Conservation (phyloP, 2,888 invertebrate genomes). For the Thereva unica region DNA sequence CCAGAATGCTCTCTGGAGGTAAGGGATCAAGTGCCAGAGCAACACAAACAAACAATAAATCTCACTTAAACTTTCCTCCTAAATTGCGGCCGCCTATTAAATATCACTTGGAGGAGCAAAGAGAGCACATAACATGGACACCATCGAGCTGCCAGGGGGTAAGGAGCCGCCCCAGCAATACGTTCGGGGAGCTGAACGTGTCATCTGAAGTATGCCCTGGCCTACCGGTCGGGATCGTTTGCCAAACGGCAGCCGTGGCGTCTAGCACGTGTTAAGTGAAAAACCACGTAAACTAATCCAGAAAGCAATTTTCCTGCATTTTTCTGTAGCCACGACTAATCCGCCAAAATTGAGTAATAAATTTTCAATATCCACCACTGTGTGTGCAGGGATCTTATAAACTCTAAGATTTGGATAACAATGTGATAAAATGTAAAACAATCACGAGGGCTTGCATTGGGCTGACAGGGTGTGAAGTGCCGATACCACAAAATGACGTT, state of each 20-base stretch:
- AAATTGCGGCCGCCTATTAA: constrained; percentile 25
- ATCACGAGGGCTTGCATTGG: constrained; percentile 22
- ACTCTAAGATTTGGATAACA: constrained; percentile 14
- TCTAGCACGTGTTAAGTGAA: constrained; percentile 13
- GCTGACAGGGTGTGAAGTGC: constrained; percentile 26
- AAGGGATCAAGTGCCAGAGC: constrained; percentile 13
- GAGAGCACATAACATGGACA: not conserved
- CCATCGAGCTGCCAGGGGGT: not conserved
- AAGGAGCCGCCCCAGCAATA: constrained; percentile 2
- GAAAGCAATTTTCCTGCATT: constrained; percentile 26
- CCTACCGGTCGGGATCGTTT: not conserved
- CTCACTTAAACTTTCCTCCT: constrained; percentile 33
- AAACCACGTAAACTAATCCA: constrained; percentile 20
- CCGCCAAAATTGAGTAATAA: constrained; percentile 29
- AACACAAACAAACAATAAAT: constrained; percentile 27
- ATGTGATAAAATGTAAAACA: constrained; percentile 35
- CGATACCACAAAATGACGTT: constrained; percentile 19
- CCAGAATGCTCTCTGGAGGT: not conserved
- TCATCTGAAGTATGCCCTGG: not conserved
- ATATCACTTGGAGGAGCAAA: constrained; percentile 28
- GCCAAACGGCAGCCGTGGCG: not conserved
- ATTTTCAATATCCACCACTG: constrained; percentile 28
- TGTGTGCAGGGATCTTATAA: constrained; percentile 19
- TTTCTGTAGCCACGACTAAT: constrained; percentile 21
- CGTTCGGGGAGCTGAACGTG: constrained; percentile 16